Evolutionary conservation across 2,797 vertebrate species (phyloP), one percentile per base, ranked within the genome.

Genomic region (Agapornis canus): DNA sequence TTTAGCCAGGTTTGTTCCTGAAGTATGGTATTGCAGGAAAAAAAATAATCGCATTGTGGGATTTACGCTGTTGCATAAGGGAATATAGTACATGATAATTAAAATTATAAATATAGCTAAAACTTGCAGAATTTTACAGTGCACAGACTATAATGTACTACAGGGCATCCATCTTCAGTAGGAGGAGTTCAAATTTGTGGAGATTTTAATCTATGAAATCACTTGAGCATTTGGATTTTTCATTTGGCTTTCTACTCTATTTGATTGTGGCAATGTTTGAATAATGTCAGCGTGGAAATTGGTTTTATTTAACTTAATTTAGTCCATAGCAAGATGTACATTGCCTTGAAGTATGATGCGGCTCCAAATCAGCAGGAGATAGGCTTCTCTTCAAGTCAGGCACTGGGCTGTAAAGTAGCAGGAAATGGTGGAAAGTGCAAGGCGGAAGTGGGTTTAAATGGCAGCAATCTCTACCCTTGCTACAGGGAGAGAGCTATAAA

Each of bases 291-390:
- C 80, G 47, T 11, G 39, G 92, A 95, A 89, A 93, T 91, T 85
- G 69, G 57, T 89, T 95, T 92, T 90, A 94, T 87, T 94, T 2
- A 61, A 80, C 92, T 94, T 94, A 92, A 93, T 93, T 94, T 96
- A 86, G 76, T 94, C 89, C 69, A 65, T 45, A 71, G 86, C 22
- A 82, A 87, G 84, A 94, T 85, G 76, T 77, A 61, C 5, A 0
- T 80, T 89, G 78, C 59, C 69, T 91, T 92, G 68, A 95, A 93
- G 80, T 85, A 86, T 77, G 75, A 93, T 80, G 75, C 79, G 60
- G 95, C 92, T 93, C 71, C 52, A 31, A 73, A 69, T 71, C 69
- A 82, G 57, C 57, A 73, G 1, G 47, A 89, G 52, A 83, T 47
- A 19, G 57, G n/a, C 86, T 90, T 90, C 78, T 82, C 83, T 86